Conservation (phyloP, 2,888 invertebrate species). For the Agrochola lychnidis region DNA sequence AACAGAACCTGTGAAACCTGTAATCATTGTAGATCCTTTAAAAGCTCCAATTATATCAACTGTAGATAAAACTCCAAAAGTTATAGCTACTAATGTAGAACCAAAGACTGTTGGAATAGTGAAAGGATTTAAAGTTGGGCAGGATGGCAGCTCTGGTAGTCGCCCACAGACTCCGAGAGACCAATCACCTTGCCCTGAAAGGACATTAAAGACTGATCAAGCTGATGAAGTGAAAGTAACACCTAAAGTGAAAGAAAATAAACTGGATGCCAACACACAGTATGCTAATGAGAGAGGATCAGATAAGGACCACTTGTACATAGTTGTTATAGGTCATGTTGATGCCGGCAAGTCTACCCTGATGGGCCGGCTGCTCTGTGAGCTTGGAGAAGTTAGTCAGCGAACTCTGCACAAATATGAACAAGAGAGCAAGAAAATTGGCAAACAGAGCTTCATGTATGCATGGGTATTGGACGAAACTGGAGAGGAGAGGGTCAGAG, state of each 20-base stretch:
- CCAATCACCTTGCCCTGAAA: conserved; percentile 93
- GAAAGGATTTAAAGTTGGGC: conserved; percentile 91
- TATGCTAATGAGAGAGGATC: conserved; percentile 94
- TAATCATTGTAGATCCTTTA: conserved; percentile 74
- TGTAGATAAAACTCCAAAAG: conserved; percentile 78
- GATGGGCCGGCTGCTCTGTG: conserved; percentile 98
- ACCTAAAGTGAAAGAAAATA: conserved; percentile 89
- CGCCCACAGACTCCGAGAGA: conserved; percentile 91
- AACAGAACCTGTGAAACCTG: conserved; percentile 69
- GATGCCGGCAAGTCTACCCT: conserved; percentile 99
- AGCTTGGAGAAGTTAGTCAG: conserved; percentile 96
- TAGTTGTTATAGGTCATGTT: conserved; percentile 98
- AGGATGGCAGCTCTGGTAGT: conserved; percentile 75
- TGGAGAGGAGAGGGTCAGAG: conserved; percentile 98
- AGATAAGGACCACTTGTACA: conserved; percentile 96
- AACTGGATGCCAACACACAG: conserved; percentile 90
- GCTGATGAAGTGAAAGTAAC: conserved; percentile 83
- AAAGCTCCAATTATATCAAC: conserved; percentile 76
- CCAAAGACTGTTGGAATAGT: conserved; percentile 82
- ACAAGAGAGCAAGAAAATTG: conserved; percentile 98
- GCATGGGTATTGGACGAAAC: conserved; percentile 99
- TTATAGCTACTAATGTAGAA: conserved; percentile 86
- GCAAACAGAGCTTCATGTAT: conserved; percentile 99
- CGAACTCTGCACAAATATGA: conserved; percentile 98
- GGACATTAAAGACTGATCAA: conserved; percentile 82